Evolutionary conservation across 2,888 invertebrate genomes (phyloP), one percentile per base, ranked within the genome.

Genomic region (Zygaena filipendulae): DNA sequence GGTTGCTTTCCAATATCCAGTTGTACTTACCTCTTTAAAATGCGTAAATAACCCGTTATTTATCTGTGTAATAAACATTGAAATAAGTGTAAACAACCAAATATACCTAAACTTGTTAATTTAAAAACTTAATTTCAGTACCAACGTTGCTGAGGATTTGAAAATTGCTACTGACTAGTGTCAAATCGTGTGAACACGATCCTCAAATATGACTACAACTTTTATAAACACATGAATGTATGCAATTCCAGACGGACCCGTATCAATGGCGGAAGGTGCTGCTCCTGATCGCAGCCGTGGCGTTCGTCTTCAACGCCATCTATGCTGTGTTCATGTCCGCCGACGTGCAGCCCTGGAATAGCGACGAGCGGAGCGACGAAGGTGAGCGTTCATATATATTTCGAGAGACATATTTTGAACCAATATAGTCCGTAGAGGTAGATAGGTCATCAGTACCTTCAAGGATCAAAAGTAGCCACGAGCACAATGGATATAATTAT

Each of bases 281-380:
- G 60, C 83, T 84, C 36, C 64, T 87, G 9, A 79, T 90, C 0
- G 82, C 87, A 0, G 81, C 66, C 0, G 48, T 88, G 26, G 84
- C 85, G 37, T 54, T 87, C 2, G 30, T 83, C 2, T 83, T 87
- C 4, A 87, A 87, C 46, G 49, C 82, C 0, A 55, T 87, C 11
- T 92, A 84, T 48, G 59, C 87, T 0, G 32, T 86, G 3, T 88
- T 87, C 46, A 86, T 87, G 27, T 82, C 84, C 7, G 83, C 84
- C 2, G 82, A 84, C 18, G 67, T 83, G 1, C 91, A 91, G 49
- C 68, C 83, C 4, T 92, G 91, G 91, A 87, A 90, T 42, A 80
- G 84, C 35, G 11, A 14, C 8, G 11, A 25, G 2, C 14, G 22
- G 11, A 19, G 21, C 24, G 6, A 21, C n/a, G 28, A n/a, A n/a